Conservation (phyloP, 53 echinoderm and acorn worm genomes). For the Stichopus horrens region DNA sequence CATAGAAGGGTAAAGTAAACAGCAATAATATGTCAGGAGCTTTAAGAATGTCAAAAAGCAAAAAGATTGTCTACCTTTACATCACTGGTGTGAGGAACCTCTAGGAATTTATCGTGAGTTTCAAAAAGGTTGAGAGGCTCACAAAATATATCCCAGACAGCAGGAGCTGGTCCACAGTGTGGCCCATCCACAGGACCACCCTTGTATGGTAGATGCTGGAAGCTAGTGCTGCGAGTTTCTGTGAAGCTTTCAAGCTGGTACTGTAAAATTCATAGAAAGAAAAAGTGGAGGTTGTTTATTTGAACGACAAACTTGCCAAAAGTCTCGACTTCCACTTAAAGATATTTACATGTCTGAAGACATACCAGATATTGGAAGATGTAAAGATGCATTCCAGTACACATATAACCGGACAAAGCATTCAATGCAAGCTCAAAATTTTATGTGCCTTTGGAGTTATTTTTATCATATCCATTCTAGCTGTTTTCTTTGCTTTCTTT, state of each 20-base stretch:
- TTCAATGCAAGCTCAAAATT: not conserved
- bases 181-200: constrained; percentile 73
- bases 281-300: not conserved
- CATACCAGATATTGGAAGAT: not conserved
- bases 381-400: too few relatives aligned
- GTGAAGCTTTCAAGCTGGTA: constrained; percentile 76
- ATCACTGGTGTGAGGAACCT: constrained; percentile 72
- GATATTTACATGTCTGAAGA: not conserved
- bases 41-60: too few relatives aligned
- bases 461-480: too few relatives aligned
- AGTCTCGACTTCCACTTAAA: not conserved
- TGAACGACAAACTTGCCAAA: not conserved
- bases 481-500: too few relatives aligned
- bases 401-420: not conserved
- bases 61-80: constrained; percentile 46
- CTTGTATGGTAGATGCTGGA: constrained; percentile 51
- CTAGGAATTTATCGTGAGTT: constrained; percentile 54
- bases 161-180: constrained; percentile 62
- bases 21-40: too few relatives aligned
- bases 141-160: constrained; percentile 57
- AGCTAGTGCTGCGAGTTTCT: constrained; percentile 59
- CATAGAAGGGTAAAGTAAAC: too few relatives aligned
- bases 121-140: constrained; percentile 40
- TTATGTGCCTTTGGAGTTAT: not conserved
- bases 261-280: constrained; percentile 39